Percentiles rank a stretch among this genome's conserved stretches.
phyloP scores from a whole-genome alignment of 2,797 vertebrate genomes.

The Tinamus major region DNA sequence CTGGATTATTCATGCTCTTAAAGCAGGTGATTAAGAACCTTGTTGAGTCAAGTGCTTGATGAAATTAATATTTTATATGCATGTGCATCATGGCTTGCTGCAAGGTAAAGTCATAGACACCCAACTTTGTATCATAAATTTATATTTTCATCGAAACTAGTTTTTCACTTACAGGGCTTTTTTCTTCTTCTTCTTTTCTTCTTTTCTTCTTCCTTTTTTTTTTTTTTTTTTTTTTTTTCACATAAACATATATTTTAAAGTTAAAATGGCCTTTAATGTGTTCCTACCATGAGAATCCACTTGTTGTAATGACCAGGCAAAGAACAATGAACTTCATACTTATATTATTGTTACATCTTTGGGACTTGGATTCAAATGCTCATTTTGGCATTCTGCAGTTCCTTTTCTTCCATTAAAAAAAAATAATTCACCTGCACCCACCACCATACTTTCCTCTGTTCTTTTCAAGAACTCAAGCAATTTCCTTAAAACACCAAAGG shows the following conservation, averaged over 20 bases:
- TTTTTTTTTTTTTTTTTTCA: too few relatives aligned
- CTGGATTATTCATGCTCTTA: background rate
- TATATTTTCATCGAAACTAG: background rate
- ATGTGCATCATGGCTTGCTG: rapidly evolving
- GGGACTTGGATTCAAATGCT: background rate
- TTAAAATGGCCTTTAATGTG: background rate
- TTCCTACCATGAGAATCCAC: background rate
- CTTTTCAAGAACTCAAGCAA: background rate
- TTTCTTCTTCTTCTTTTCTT: rapidly evolving
- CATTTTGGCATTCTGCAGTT: background rate
- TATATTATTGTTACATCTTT: background rate
- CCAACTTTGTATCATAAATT: rapidly evolving
- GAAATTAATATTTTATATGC: background rate
- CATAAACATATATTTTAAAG: too few relatives aligned
- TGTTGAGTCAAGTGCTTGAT: background rate
- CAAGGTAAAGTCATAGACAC: background rate
- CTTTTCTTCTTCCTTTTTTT: too few relatives aligned
- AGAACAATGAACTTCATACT: background rate
- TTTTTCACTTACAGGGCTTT: background rate
- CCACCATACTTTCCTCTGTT: background rate
- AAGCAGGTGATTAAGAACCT: background rate
- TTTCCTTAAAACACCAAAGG: rapidly evolving
- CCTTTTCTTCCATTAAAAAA: background rate
- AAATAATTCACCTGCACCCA: background rate
- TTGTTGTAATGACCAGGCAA: background rate